Evolutionary conservation across 2,113 vertebrate species (phyloP), one percentile per base, ranked within the genome.

Genomic region (Gallinago paraguaiae): DNA sequence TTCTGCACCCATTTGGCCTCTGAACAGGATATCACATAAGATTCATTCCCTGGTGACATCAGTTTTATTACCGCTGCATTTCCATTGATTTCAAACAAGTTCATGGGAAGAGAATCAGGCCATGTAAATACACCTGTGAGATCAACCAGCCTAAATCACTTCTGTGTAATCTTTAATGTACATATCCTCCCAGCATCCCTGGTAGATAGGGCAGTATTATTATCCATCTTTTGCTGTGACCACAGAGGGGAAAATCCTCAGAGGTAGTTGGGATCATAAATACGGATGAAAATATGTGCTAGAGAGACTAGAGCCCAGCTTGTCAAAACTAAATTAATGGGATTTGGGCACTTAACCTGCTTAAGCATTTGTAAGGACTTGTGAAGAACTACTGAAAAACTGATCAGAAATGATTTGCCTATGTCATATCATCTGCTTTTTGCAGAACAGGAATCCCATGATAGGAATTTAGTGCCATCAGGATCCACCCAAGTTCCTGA

Each of bases 281-380:
- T 93, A 92, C 45, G 39, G 53, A 79, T 65, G 81, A 93, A 93
- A 91, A 92, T 82, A 92, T 61, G 28, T 72, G 45, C 59, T 60
- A 33, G 48, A 61, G 53, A 82, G 67, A 91, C 61, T 82, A 91
- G 86, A 91, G 81, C 37, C 65, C 69, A 86, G 74, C 39, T 92
- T 94, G 92, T 87, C 84, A 91, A 94, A 96, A 93, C 45, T 82
- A 79, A 95, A 97, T 92, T 95, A 93, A 65, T 84, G 72, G 93
- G 86, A 94, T 88, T 93, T 91, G 37, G 65, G 88, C 51, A 90
- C 61, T 95, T 92, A 94, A 69, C 75, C 82, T 86, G 48, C 76
- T 92, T 90, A 94, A 94, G 72, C 53, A 71, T 77, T 84, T 79
- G 4, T 2, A 92, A 94, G 90, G 82, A 86, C 90, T 81, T 92